phyloP scores from a whole-genome alignment of 2,888 invertebrate species.

The Sarcophaga caerulescens region DNA sequence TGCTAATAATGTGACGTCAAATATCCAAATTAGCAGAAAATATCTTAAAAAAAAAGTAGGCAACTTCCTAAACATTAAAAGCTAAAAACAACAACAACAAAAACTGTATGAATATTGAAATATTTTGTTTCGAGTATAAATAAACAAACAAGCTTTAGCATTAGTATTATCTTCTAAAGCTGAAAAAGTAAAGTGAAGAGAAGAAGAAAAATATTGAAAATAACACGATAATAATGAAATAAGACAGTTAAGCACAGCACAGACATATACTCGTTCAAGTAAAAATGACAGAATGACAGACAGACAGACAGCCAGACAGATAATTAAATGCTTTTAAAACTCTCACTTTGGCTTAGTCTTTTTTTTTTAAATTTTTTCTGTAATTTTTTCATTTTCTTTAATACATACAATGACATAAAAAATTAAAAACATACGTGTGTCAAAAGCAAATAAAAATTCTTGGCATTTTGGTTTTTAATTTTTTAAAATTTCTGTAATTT shows the following conservation, averaged over 20 bases:
- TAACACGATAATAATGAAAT: slow-evolving; percentile 6
- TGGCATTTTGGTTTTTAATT: neutral
- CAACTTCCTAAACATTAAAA: slow-evolving; percentile 62
- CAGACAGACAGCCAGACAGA: neutral
- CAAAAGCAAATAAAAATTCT: too few species aligned
- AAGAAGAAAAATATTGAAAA: neutral
- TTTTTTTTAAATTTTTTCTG: too few species aligned
- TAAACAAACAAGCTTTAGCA: too few species aligned
- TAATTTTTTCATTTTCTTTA: neutral
- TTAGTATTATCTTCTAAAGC: neutral
- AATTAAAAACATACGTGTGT: slow-evolving; percentile 18
- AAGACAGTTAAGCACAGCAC: neutral
- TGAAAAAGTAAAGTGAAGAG: slow-evolving; percentile 4
- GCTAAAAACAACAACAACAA: neutral
- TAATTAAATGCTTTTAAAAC: slow-evolving; percentile 5
- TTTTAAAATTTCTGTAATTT: neutral
- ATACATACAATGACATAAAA: slow-evolving; percentile 33
- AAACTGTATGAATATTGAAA: neutral
- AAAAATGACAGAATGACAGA: neutral
- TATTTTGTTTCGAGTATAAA: neutral
- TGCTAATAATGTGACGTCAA: slow-evolving; percentile 64
- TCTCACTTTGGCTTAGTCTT: neutral
- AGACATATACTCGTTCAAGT: neutral
- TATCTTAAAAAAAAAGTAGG: slow-evolving; percentile 50
- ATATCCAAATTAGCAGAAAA: slow-evolving; percentile 62